Evolutionary conservation across 2,797 vertebrate species (phyloP), one percentile per base, ranked within the genome.

Genomic region (Pangasius mekongensis): DNA sequence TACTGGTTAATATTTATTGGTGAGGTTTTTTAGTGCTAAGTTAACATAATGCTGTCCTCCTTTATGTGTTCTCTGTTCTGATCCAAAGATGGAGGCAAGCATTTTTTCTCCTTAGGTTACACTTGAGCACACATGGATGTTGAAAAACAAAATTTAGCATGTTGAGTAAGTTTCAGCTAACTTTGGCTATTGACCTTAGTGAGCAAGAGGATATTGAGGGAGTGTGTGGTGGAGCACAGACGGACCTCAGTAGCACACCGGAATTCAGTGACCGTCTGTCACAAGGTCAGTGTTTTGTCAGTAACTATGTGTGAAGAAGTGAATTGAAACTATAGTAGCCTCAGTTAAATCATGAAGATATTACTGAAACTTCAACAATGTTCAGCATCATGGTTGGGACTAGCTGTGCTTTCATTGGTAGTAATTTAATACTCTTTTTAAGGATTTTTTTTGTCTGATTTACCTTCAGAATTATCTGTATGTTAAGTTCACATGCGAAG

Each of bases 221-320:
- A 18, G 95, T 94, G 43, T 95, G 94, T 64, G 93, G 96, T 16
- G 92, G 95, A 43, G 96, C 94, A 14, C 97, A 96, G 64, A 91
- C 96, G 1, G 97, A 98, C 92, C 94, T 97, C 91, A 97, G 97
- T 0, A 95, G 97, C 90, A 96, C 97, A 1, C 95, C 97, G 0
- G 97, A 98, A 89, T 96, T 96, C n/a, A 94, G 92, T 0, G 97
- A 98, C 74, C 97, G 96, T 89, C 95, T 98, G 43, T 97, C 97
- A 2, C 98, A 98, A 95, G 97, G 97, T 98, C 77, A 92, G 73
- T 86, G 43, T 56, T 60, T 52, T 77, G 22, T 58, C 80, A 85
- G 87, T 87, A 56, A 87, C n/a, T 27, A 4, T 60, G 36, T 82
- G 22, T 18, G 33, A 82, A 24, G 78, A 39, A 24, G 54, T 24